phyloP scores from a whole-genome alignment of 1,140 invertebrate species.

The Kradibia gibbosae region DNA sequence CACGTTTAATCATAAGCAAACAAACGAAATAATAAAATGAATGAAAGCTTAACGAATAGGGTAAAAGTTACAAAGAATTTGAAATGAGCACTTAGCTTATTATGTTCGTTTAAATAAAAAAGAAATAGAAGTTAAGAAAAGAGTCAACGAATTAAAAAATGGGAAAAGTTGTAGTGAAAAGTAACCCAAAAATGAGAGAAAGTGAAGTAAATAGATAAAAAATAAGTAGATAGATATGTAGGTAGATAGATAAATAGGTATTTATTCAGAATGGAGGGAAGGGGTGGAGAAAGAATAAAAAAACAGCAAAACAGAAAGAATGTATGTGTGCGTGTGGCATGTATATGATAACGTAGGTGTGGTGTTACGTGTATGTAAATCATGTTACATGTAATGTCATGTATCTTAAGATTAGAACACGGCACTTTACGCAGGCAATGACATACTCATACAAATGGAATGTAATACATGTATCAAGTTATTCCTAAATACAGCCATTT shows the following conservation, averaged over 20 bases:
- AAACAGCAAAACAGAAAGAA: constrained; percentile 2
- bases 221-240: constrained; percentile 3
- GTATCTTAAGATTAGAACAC: constrained; percentile 66
- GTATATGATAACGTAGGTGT: constrained; percentile 64
- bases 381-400: constrained; percentile 70
- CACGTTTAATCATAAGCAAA: constrained; percentile 61
- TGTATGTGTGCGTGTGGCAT: neutral
- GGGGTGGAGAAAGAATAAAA: constrained; percentile 48
- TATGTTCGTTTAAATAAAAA: neutral
- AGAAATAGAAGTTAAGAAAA: neutral
- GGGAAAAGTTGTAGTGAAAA: constrained; percentile 4
- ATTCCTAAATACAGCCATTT: constrained; percentile 72
- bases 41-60: constrained; percentile 21
- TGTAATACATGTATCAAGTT: constrained; percentile 71
- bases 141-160: neutral
- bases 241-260: neutral
- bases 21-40: constrained; percentile 38
- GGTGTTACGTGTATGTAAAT: constrained; percentile 70
- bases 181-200: constrained; percentile 8
- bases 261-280: constrained; percentile 44
- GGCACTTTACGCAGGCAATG: constrained; percentile 61
- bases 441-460: constrained; percentile 65
- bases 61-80: neutral
- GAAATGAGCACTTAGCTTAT: neutral
- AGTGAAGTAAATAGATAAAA: constrained; percentile 3